Percentiles rank a stretch among this genome's conserved stretches.
These are phyloP conservation scores for Protobothrops flavoviridis DNA, from an alignment of 2,113 vertebrate species.

Conservation along the genomic window DNA sequence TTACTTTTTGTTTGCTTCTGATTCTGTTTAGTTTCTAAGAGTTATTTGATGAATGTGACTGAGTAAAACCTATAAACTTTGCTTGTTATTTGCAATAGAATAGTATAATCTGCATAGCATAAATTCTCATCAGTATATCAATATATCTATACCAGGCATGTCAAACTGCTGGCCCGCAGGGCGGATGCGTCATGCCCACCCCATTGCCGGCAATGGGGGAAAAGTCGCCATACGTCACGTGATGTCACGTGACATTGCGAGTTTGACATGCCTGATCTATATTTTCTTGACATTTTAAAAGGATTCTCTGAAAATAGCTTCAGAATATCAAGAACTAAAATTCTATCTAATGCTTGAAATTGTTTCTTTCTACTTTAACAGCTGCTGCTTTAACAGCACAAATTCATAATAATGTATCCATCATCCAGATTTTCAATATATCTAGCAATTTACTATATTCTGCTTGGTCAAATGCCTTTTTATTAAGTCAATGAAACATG, in stretches of 20 bases:
- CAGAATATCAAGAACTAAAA: background rate
- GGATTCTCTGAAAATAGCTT: background rate
- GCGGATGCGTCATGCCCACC: too few relatives aligned
- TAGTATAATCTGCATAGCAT: background rate
- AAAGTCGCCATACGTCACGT: fast-evolving
- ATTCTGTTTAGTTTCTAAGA: conserved; percentile 6
- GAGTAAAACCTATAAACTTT: background rate
- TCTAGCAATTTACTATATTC: background rate
- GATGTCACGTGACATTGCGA: too few relatives aligned
- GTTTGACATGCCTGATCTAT: background rate
- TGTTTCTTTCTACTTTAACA: background rate
- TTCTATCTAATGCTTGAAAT: background rate
- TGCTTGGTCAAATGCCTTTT: background rate
- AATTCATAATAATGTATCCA: background rate
- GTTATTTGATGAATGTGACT: background rate
- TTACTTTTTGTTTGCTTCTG: background rate
- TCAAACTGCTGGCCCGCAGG: too few relatives aligned
- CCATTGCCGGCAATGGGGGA: too few relatives aligned
- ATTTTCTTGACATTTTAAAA: background rate
- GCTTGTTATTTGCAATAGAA: background rate
- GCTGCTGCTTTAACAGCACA: background rate
- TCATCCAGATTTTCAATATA: background rate
- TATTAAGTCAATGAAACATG: background rate
- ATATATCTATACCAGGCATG: background rate
- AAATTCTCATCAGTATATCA: background rate